Percentiles rank a stretch among this genome's conserved stretches.
Evolutionary conservation across 2,888 invertebrate species (phyloP).

Genomic region (Spatulosminthurus flaviceps): DNA sequence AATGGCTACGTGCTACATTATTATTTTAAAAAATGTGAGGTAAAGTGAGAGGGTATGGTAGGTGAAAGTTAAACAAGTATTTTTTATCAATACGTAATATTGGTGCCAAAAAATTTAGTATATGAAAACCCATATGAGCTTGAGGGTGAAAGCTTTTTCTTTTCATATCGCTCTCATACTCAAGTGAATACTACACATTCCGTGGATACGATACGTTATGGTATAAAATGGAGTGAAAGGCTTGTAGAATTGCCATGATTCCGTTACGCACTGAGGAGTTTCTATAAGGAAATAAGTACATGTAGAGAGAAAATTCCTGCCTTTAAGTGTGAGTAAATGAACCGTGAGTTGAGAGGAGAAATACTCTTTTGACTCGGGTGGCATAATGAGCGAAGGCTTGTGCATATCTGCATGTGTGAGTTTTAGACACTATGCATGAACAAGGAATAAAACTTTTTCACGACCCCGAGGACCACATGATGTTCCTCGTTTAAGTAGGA

Average conservation of each 20-base stretch:
- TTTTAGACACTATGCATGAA: too few species aligned
- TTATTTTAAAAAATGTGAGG: too few species aligned
- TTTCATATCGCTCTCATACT: not conserved
- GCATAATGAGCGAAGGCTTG: not conserved
- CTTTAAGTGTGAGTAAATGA: conserved; percentile 9
- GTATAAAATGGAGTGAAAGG: not conserved
- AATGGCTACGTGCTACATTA: too few species aligned
- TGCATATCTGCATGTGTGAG: too few species aligned
- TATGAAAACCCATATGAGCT: too few species aligned
- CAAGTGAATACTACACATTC: not conserved
- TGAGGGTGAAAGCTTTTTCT: not conserved
- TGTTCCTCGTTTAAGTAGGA: too few species aligned
- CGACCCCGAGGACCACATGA: too few species aligned
- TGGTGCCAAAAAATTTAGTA: too few species aligned
- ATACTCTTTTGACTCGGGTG: not conserved
- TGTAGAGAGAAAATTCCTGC: not conserved
- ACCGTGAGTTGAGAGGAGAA: conserved; percentile 10
- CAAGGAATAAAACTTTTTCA: too few species aligned
- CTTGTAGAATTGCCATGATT: not conserved
- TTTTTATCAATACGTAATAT: too few species aligned
- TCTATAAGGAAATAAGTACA: not conserved
- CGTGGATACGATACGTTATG: not conserved
- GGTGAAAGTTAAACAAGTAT: too few species aligned
- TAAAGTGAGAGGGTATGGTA: too few species aligned
- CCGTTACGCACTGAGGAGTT: not conserved